Percentiles rank a stretch among this genome's conserved stretches.
These are phyloP conservation scores for Kryptopterus vitreolus DNA, from an alignment of 2,797 vertebrate species.

Conservation along the genomic window DNA sequence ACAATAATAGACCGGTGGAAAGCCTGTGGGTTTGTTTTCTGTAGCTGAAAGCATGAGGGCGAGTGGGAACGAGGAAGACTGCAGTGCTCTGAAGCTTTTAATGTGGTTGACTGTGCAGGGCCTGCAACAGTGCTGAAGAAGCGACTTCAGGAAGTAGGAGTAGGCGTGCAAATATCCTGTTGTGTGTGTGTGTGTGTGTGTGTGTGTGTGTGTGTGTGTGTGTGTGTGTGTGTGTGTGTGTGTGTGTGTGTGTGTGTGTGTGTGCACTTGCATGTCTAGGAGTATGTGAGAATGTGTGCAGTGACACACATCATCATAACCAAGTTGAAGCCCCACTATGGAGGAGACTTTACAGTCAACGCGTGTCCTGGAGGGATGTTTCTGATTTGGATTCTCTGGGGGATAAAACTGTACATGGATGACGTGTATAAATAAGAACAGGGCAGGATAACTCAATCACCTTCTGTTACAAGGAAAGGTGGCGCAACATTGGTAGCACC, in stretches of 20 bases:
- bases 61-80: conserved; percentile 55
- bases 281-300: conserved; percentile 11
- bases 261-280: background rate
- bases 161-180: conserved; percentile 49
- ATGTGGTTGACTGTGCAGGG: conserved; percentile 67
- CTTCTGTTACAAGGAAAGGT: background rate
- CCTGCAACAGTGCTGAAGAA: conserved; percentile 58
- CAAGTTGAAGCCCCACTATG: background rate
- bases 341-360: background rate
- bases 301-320: background rate
- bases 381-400: background rate
- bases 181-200: conserved; percentile 23
- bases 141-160: conserved; percentile 71
- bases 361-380: background rate
- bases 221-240: conserved; percentile 22
- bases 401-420: background rate
- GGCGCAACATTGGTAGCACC: background rate
- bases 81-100: conserved; percentile 62
- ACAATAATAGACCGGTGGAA: conserved; percentile 11
- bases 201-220: conserved; percentile 18
- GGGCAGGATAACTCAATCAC: conserved; percentile 1
- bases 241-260: conserved; percentile 14
- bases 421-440: background rate
- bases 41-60: conserved; percentile 9
- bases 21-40: conserved; percentile 30